Evolutionary conservation across 2,113 vertebrate genomes (phyloP).

Genomic region (Tachuris rubrigastra): DNA sequence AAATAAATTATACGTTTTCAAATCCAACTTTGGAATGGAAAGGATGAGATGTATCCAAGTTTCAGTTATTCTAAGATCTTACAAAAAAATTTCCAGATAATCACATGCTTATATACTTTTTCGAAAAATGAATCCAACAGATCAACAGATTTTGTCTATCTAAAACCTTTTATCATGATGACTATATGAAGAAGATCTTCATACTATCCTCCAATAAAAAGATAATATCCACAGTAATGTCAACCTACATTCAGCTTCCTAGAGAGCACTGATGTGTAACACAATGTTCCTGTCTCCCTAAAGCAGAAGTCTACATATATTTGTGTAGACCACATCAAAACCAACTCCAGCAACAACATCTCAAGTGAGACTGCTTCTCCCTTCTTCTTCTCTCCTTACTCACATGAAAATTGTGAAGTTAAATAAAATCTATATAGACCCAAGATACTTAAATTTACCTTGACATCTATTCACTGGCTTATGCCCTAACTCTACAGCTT

Average conservation of each 20-base stretch:
- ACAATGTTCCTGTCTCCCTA: background rate
- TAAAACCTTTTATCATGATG: background rate
- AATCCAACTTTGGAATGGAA: background rate
- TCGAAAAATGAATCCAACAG: background rate
- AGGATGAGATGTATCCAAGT: background rate
- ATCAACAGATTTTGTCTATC: background rate
- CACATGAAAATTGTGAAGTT: background rate
- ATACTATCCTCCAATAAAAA: conserved; percentile 11
- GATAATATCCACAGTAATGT: background rate
- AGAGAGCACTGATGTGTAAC: background rate
- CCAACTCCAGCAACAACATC: background rate
- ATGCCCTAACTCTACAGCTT: background rate
- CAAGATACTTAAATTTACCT: conserved; percentile 22
- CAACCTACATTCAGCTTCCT: background rate
- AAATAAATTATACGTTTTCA: background rate
- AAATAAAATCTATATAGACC: background rate
- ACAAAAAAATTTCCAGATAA: background rate
- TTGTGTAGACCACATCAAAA: background rate
- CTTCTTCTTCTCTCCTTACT: background rate
- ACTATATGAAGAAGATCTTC: background rate
- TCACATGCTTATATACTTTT: background rate
- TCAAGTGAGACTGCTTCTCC: background rate
- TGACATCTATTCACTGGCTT: conserved; percentile 1
- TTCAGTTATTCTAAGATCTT: background rate
- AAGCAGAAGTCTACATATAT: background rate